Conservation (phyloP, 35 echinoderm and acorn worm species). For the Ophioderma brevispina region DNA sequence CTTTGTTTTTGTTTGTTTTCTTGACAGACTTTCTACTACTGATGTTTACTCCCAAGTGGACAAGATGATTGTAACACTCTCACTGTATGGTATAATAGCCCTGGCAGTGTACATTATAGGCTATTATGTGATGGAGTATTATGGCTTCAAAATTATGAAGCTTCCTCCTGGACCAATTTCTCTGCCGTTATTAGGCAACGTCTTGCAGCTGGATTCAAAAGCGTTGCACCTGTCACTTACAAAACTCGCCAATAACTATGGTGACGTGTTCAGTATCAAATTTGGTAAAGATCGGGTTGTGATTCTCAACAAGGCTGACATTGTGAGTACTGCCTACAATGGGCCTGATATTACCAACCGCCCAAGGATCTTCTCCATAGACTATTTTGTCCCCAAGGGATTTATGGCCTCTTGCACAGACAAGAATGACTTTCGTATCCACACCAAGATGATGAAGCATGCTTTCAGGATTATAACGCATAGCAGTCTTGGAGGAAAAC, state of each 20-base stretch:
- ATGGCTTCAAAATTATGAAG: slow-evolving; percentile 58
- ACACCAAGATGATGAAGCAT: slow-evolving; percentile 93
- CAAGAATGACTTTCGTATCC: slow-evolving; percentile 75
- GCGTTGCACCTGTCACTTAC: slow-evolving; percentile 67
- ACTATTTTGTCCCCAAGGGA: slow-evolving; percentile 90
- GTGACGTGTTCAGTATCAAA: slow-evolving; percentile 87
- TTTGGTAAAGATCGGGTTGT: slow-evolving; percentile 86
- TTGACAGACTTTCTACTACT: not conserved
- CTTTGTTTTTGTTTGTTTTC: not conserved
- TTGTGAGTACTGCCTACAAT: no score
- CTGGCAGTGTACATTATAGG: slow-evolving; percentile 50
- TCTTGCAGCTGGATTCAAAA: slow-evolving; percentile 74
- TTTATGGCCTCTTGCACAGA: slow-evolving; percentile 89
- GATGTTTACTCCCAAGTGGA: not conserved
- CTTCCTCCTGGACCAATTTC: slow-evolving; percentile 79
- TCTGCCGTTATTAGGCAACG: slow-evolving; percentile 87
- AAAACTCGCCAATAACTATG: slow-evolving; percentile 72
- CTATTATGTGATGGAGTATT: slow-evolving; percentile 78
- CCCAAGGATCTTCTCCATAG: slow-evolving; percentile 90
- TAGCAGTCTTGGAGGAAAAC: slow-evolving; percentile 74
- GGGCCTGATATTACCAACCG: slow-evolving; percentile 63
- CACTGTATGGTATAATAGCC: not conserved
- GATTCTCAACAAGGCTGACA: slow-evolving; percentile 22
- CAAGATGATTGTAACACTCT: slow-evolving; percentile 21
- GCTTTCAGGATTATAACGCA: slow-evolving; percentile 82